These are phyloP conservation scores for Ardeotis arabs DNA, from an alignment of 2,113 vertebrate genomes.

Conservation along the genomic window DNA sequence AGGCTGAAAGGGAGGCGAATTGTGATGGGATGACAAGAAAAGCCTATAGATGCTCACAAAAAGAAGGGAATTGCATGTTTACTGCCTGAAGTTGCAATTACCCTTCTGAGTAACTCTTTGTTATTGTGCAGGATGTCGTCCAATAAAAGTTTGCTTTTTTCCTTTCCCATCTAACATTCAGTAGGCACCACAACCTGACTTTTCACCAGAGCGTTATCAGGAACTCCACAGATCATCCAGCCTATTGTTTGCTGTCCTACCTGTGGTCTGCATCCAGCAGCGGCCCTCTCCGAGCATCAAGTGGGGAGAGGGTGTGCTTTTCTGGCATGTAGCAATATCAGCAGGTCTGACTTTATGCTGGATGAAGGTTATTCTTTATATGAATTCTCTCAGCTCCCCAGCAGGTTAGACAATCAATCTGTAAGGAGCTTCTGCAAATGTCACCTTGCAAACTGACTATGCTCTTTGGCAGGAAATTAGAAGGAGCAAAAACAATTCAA, in stretches of 20 bases:
- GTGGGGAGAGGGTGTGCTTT: not conserved
- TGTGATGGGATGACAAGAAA: not conserved
- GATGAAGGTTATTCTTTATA: slow-evolving; percentile 4
- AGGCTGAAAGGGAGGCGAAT: not conserved
- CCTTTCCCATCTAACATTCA: not conserved
- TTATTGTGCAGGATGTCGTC: not conserved
- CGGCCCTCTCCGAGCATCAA: not conserved
- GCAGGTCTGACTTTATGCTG: slow-evolving; percentile 9
- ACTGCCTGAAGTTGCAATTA: not conserved
- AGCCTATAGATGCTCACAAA: not conserved
- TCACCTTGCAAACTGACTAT: slow-evolving; percentile 53
- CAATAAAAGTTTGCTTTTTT: not conserved
- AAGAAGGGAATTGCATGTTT: not conserved
- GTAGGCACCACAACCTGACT: not conserved
- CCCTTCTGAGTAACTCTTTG: not conserved
- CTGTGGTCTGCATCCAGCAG: not conserved
- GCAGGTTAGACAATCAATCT: slow-evolving; percentile 41
- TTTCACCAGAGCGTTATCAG: not conserved
- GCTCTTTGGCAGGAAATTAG: slow-evolving; percentile 47
- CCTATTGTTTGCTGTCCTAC: not conserved
- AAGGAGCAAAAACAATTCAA: slow-evolving; percentile 31
- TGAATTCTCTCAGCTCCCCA: not conserved
- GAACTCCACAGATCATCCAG: not conserved
- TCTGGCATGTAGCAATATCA: not conserved
- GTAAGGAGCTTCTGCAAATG: slow-evolving; percentile 38